Evolutionary conservation across 2,797 vertebrate species (phyloP).

Genomic region (Borostomias antarcticus): DNA sequence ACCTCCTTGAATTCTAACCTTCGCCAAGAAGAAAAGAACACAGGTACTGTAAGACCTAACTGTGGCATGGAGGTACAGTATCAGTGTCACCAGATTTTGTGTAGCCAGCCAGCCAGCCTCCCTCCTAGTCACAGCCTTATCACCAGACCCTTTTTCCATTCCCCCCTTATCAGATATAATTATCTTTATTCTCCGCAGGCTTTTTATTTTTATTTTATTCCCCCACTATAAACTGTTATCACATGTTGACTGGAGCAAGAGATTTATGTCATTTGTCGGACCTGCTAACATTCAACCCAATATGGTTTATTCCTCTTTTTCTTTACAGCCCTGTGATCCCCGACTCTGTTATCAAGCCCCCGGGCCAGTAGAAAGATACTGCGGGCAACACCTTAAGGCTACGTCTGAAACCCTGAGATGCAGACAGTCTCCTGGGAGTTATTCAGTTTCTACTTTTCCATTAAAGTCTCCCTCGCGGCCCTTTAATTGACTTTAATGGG

Average conservation of each 20-base stretch:
- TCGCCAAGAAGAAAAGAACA: background rate
- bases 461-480: conserved; percentile 26
- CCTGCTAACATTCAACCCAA: conserved; percentile 43
- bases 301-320: conserved; percentile 62
- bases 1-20: no score
- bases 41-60: background rate
- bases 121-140: background rate
- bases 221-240: conserved; percentile 60
- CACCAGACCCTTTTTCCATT: background rate
- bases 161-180: conserved; percentile 70
- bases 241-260: conserved; percentile 49
- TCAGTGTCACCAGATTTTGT: background rate
- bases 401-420: conserved; percentile 40
- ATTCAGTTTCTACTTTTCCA: conserved; percentile 20
- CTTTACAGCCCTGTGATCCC: conserved; percentile 39
- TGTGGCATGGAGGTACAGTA: conserved; percentile 5
- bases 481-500: conserved; percentile 28
- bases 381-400: conserved; percentile 23
- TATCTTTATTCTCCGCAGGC: conserved; percentile 63
- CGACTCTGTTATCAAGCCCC: conserved; percentile 33
- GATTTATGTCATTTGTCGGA: conserved; percentile 64
- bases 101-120: background rate
- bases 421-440: conserved; percentile 20
- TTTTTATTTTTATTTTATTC: conserved; percentile 20
- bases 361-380: conserved; percentile 31